Evolutionary conservation across 1,140 invertebrate species (phyloP).

Genomic region (Propsilocerus akamusi): DNA sequence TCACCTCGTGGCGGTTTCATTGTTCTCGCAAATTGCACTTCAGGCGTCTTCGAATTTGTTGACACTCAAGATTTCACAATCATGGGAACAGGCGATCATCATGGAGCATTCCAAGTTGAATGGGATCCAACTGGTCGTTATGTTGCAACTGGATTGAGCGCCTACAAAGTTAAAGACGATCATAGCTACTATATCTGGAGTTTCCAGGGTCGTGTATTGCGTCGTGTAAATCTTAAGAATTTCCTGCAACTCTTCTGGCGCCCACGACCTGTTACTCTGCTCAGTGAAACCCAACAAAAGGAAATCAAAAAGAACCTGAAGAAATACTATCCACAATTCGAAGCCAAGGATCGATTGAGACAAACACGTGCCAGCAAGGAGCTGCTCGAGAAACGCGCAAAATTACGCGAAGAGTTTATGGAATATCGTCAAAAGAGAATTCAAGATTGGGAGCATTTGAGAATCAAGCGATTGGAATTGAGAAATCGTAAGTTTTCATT

Average conservation of each 20-base stretch:
- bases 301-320: conserved; percentile 97
- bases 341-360: conserved; percentile 86
- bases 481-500: conserved; percentile 54
- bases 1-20: conserved; percentile 91
- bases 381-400: conserved; percentile 81
- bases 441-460: conserved; percentile 56
- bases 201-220: conserved; percentile 75
- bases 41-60: conserved; percentile 84
- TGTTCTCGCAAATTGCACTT: conserved; percentile 70
- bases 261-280: conserved; percentile 73
- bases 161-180: conserved; percentile 92
- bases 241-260: conserved; percentile 95
- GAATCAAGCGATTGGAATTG: conserved; percentile 60
- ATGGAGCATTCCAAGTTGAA: conserved; percentile 78
- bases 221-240: conserved; percentile 66
- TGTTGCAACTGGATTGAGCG: conserved; percentile 86
- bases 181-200: conserved; percentile 95
- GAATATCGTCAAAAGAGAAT: conserved; percentile 57
- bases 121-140: conserved; percentile 99
- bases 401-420: conserved; percentile 74
- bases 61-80: conserved; percentile 89
- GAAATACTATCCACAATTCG: conserved; percentile 91
- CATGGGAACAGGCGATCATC: conserved; percentile 87
- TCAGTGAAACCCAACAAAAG: conserved; percentile 64
- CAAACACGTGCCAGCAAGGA: conserved; percentile 91